A percentile compares a stretch with the other conserved stretches of the same genome.
These are phyloP conservation scores for Varanus komodoensis DNA, from an alignment of 2,113 vertebrate species.

Conservation along the genomic window DNA sequence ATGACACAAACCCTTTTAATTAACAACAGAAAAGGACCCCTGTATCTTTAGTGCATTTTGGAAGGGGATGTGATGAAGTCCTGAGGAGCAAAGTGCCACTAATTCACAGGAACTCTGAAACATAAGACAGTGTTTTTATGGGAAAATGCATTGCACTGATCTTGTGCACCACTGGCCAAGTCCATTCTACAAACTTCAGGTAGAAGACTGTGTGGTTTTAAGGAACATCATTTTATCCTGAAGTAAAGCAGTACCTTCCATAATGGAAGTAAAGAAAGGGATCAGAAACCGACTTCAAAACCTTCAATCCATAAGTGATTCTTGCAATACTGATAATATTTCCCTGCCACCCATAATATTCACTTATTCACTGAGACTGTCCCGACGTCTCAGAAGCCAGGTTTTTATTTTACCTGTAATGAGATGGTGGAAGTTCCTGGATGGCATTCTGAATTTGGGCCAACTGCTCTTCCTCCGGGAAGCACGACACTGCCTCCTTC, in stretches of 20 bases:
- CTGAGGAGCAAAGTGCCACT: background rate
- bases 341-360: background rate
- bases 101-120: background rate
- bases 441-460: conserved; percentile 88
- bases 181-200: too few relatives aligned
- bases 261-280: conserved; percentile 20
- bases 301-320: background rate
- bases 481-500: conserved; percentile 85
- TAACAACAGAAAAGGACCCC: background rate
- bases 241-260: background rate
- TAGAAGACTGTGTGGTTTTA: background rate
- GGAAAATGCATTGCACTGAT: background rate
- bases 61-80: background rate
- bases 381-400: background rate
- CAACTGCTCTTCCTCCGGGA: conserved; percentile 88
- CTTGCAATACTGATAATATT: conserved; percentile 21
- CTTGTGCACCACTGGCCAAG: background rate
- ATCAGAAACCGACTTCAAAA: background rate
- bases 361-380: background rate
- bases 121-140: background rate
- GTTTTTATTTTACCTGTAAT: conserved; percentile 87
- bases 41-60: background rate
- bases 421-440: conserved; percentile 90
- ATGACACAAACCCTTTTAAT: background rate
- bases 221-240: background rate